A percentile compares a stretch with the other conserved stretches of the same genome.
Conservation (phyloP, 37 sponge, comb jelly and placozoan species). For the Hormiphora californensis region DNA sequence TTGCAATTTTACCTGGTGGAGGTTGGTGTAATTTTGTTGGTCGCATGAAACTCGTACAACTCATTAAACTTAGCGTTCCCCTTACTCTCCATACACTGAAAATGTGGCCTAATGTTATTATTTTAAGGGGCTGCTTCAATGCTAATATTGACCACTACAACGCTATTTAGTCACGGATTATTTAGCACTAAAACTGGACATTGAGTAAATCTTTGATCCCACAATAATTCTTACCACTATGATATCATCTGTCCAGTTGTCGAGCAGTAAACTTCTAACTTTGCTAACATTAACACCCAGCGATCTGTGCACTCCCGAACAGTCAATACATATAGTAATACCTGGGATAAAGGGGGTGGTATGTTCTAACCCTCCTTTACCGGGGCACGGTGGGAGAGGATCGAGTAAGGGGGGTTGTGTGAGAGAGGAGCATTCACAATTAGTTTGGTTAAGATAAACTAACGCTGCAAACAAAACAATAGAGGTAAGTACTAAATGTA, state of each 20-base stretch:
- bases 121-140: background rate
- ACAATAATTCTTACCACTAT: background rate
- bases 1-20: slow-evolving; percentile 6
- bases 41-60: background rate
- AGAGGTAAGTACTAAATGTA: too few species aligned
- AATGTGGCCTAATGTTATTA: background rate
- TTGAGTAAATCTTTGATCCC: too few species aligned
- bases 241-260: slow-evolving; percentile 38
- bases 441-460: too few species aligned
- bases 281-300: slow-evolving; percentile 25
- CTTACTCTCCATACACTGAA: slow-evolving; percentile 35
- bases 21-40: background rate
- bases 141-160: too few species aligned
- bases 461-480: too few species aligned
- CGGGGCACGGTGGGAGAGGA: too few species aligned
- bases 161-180: too few species aligned
- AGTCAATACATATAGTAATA: slow-evolving; percentile 6
- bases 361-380: too few species aligned
- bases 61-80: slow-evolving; percentile 32
- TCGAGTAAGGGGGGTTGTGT: too few species aligned
- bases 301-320: slow-evolving; percentile 29
- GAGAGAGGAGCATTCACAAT: too few species aligned
- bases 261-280: slow-evolving; percentile 36
- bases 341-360: too few species aligned
- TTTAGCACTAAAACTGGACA: too few species aligned